These are phyloP conservation scores for Noctua comes DNA, from an alignment of 2,888 invertebrate species.

Conservation along the genomic window DNA sequence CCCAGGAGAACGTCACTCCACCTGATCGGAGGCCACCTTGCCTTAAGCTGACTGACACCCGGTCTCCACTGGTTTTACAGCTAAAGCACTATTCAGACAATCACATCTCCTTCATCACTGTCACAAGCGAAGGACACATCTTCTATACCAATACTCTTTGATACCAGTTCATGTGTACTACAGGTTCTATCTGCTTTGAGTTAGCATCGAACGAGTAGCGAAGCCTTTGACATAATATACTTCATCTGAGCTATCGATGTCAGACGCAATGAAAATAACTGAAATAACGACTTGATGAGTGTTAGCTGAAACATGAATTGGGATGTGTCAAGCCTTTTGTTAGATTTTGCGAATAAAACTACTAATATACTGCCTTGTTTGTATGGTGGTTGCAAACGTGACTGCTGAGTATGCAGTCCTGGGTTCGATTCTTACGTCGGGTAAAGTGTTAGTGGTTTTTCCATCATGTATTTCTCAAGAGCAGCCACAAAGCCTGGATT, in stretches of 20 bases:
- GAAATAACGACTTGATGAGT: conserved; percentile 19
- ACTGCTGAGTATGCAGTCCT: not conserved
- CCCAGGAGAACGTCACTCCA: not conserved
- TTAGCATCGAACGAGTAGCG: conserved; percentile 19
- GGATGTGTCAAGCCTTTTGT: not conserved
- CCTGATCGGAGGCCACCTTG: not conserved
- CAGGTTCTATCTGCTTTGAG: conserved; percentile 45
- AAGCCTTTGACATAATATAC: conserved; percentile 37
- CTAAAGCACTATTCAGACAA: not conserved
- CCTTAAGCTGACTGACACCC: not conserved
- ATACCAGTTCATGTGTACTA: conserved; percentile 7
- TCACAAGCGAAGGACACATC: not conserved
- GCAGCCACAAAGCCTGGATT: not conserved
- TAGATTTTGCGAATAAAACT: not conserved
- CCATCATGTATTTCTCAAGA: not conserved
- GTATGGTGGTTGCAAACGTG: not conserved
- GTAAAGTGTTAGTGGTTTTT: not conserved
- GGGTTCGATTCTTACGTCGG: not conserved
- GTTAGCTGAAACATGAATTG: conserved; percentile 9
- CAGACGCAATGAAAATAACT: conserved; percentile 42
- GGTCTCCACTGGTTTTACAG: not conserved
- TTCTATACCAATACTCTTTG: conserved; percentile 16
- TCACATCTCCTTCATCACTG: not conserved
- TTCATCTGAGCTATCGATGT: conserved; percentile 36
- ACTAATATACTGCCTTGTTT: not conserved